Evolutionary conservation across 2,113 vertebrate species (phyloP), one percentile per base, ranked within the genome.

Genomic region (Megaceryle torquata): DNA sequence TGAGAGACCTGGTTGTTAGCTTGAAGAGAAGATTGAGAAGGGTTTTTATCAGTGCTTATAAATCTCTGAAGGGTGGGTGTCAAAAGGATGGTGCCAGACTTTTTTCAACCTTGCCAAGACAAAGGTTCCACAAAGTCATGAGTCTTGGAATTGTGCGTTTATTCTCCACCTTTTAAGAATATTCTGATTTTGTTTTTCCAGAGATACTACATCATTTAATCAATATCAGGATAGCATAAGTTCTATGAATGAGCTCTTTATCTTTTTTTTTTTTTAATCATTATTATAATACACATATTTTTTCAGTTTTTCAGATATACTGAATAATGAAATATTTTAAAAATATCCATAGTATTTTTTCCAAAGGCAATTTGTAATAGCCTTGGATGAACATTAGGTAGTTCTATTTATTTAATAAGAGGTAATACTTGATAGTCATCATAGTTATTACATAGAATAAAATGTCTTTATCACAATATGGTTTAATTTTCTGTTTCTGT

Each of bases 231-330:
- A 29, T 54, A 80, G 10, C 1, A 1, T 44, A 35, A 37, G 21
- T 44, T 50, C 13, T 41, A 68, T 54, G 43, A 71, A 59, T 37
- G 15, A 86, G 11, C 4, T 53, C 11, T 76, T 54, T 33, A 10
- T 25, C 7, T 63, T 63, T 63, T 74, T 48, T 74, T 48, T 18
- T 19, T 22, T 3, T 31, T 56, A 51, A 59, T 69, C 37, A 65
- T 46, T 46, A n/a, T 51, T 15, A 41, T 5, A 51, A 11, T 1
- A 2, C 29, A 2, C 1, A 2, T n/a, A 1, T 11, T 39, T 64
- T 76, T 53, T 44, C 3, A n/a, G 10, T 41, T 5, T 70, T 56
- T n/a, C 4, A 5, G 33, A 88, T 78, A 70, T 70, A 61, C 25
- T 61, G 8, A 26, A 51, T 15, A 46, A 60, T 50, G 4, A 44